phyloP scores from a whole-genome alignment of 2,797 vertebrate species.

The Florisuga fusca region DNA sequence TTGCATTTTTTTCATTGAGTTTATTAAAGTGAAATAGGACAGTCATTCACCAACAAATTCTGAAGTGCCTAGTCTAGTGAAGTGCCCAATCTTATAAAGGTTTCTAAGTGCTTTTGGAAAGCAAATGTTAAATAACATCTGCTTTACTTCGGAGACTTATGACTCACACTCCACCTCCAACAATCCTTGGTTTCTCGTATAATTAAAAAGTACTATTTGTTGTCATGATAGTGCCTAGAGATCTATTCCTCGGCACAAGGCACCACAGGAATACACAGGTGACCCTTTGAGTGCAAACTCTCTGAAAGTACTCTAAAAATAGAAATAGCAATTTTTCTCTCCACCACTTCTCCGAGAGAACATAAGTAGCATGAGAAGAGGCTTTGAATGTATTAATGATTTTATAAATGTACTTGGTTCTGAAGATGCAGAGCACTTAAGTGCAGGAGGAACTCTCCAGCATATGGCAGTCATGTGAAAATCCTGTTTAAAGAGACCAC shows the following conservation, averaged over 20 bases:
- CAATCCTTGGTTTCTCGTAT: background rate
- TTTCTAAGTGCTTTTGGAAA: conserved; percentile 9
- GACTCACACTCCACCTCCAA: conserved; percentile 22
- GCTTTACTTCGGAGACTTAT: conserved; percentile 12
- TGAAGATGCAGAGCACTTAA: background rate
- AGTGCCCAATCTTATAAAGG: background rate
- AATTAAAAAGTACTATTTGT: conserved; percentile 47
- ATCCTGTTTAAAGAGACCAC: background rate
- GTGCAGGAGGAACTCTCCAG: background rate
- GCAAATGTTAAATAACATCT: conserved; percentile 29
- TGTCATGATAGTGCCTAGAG: background rate
- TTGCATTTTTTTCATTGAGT: background rate
- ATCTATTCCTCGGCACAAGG: background rate
- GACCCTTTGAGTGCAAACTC: conserved; percentile 17
- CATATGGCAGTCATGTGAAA: conserved; percentile 5
- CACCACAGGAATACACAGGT: background rate
- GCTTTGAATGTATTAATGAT: background rate
- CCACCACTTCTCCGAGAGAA: background rate
- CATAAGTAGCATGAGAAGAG: background rate
- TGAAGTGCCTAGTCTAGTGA: background rate
- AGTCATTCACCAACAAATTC: background rate
- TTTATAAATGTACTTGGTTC: background rate
- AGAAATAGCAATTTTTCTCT: conserved; percentile 24
- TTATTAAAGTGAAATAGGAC: background rate
- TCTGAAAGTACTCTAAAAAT: background rate